Evolutionary conservation across 2,888 invertebrate genomes (phyloP).

Genomic region (Pammene fasciana): DNA sequence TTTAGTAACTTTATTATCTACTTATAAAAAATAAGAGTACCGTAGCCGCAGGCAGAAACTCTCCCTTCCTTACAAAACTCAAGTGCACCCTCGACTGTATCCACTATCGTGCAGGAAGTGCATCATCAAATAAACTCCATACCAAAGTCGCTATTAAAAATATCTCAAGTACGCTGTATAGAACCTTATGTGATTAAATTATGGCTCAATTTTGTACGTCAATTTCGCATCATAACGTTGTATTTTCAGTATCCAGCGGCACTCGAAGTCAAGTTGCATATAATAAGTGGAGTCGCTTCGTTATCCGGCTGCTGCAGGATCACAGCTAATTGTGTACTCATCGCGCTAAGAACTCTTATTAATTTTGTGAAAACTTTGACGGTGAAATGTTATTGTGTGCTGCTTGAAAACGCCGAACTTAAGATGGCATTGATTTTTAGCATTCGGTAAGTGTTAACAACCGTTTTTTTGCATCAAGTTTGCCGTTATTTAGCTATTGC

Average conservation of each 20-base stretch:
- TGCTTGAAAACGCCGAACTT: not conserved
- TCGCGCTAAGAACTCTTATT: conserved; percentile 46
- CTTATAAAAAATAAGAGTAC: conserved; percentile 37
- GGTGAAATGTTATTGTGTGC: conserved; percentile 13
- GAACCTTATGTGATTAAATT: conserved; percentile 29
- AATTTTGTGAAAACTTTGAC: conserved; percentile 28
- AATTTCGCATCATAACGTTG: conserved; percentile 42
- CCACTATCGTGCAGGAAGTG: conserved; percentile 62
- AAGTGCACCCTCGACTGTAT: conserved; percentile 60
- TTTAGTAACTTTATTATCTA: not conserved
- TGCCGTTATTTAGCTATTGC: too few species aligned
- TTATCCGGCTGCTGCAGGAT: conserved; percentile 66
- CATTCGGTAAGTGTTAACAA: not conserved
- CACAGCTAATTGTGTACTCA: conserved; percentile 71
- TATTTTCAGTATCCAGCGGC: conserved; percentile 53
- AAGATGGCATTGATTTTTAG: not conserved
- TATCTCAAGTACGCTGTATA: conserved; percentile 21
- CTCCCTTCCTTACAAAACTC: conserved; percentile 56
- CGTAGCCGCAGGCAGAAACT: conserved; percentile 47
- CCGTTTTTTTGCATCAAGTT: not conserved
- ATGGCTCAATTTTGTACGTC: conserved; percentile 43
- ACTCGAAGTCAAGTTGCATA: conserved; percentile 64
- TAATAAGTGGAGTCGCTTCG: conserved; percentile 71
- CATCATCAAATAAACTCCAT: conserved; percentile 56
- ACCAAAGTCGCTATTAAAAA: conserved; percentile 49